Percentiles rank a stretch among this genome's conserved stretches.
Conservation (phyloP, 2,113 vertebrate genomes). For the Myotis yumanensis region DNA sequence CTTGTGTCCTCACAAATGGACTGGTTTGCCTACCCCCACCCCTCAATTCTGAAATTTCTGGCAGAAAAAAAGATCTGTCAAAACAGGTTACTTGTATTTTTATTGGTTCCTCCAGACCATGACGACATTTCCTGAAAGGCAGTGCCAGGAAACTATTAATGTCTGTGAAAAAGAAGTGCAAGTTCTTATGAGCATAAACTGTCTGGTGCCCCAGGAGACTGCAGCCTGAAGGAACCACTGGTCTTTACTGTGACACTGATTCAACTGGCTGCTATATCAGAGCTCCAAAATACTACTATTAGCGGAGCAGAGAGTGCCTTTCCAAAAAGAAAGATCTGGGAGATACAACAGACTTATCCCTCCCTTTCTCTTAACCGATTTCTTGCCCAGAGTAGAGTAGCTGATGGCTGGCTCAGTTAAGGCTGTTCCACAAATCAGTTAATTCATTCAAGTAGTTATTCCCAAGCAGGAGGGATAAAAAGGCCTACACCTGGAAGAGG, state of each 20-base stretch:
- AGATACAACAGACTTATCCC: background rate
- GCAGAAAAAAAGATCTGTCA: constrained; percentile 81
- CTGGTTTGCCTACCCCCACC: background rate
- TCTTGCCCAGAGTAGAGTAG: background rate
- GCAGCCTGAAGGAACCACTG: constrained; percentile 13
- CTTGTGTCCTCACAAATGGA: constrained; percentile 41
- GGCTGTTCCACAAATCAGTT: background rate
- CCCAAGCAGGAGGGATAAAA: background rate
- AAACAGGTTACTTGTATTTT: constrained; percentile 86
- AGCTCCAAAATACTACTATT: background rate
- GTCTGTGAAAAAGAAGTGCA: constrained; percentile 79
- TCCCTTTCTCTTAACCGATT: background rate
- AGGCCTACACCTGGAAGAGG: constrained; percentile 2
- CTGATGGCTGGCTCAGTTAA: constrained; percentile 4
- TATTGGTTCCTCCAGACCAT: constrained; percentile 86
- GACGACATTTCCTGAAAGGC: constrained; percentile 85
- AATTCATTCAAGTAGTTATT: constrained; percentile 39
- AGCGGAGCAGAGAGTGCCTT: background rate
- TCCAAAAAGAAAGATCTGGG: background rate
- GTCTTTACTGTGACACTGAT: background rate
- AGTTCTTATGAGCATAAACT: constrained; percentile 75
- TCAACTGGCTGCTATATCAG: background rate
- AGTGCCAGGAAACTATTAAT: constrained; percentile 85
- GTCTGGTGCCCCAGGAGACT: constrained; percentile 69
- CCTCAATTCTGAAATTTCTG: constrained; percentile 75